A percentile compares a stretch with the other conserved stretches of the same genome.
phyloP scores from a whole-genome alignment of 2,113 vertebrate genomes.

The Sitta europaea region DNA sequence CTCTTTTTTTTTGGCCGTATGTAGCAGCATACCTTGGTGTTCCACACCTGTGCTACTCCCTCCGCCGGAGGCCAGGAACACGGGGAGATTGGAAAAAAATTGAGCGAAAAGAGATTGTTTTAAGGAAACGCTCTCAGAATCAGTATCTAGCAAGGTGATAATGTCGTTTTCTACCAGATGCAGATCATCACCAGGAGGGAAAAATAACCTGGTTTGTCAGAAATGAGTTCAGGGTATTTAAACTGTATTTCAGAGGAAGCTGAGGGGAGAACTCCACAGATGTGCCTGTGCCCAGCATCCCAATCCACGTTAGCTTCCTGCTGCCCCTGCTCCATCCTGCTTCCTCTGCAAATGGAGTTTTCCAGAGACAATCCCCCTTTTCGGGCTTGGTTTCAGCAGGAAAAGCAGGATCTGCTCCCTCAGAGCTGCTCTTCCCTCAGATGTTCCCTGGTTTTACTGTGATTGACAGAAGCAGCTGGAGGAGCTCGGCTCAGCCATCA shows the following conservation, averaged over 20 bases:
- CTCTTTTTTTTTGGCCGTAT: accelerated
- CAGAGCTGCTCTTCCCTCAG: accelerated
- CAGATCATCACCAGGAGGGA: no score
- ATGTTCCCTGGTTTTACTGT: background rate
- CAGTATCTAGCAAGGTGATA: no score
- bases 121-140: background rate
- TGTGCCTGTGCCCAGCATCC: background rate
- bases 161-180: background rate
- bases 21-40: accelerated
- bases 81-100: background rate
- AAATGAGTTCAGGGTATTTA: background rate
- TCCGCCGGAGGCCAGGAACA: accelerated
- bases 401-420: background rate
- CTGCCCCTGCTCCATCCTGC: background rate
- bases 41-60: background rate
- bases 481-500: background rate
- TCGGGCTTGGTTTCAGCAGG: accelerated
- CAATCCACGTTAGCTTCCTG: accelerated
- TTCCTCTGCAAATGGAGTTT: background rate
- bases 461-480: background rate
- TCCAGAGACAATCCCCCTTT: background rate
- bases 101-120: background rate
- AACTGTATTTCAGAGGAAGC: background rate
- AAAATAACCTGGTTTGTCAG: background rate
- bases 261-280: no score